phyloP scores from a whole-genome alignment of 1,140 invertebrate species.

The Harpegnathos saltator region DNA sequence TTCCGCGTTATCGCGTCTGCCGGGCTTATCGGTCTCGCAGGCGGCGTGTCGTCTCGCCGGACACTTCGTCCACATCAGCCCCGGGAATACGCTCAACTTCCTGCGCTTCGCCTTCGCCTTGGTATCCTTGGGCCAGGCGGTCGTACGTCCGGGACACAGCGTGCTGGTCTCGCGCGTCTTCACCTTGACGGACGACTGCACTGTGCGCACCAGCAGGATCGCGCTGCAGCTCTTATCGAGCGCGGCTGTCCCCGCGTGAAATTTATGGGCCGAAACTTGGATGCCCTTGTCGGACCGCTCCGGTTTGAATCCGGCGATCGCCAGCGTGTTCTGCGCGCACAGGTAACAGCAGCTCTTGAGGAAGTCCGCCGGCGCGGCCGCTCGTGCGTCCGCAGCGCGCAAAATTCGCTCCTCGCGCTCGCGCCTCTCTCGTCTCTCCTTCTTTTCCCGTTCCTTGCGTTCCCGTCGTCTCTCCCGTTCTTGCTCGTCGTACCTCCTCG shows the following conservation, averaged over 20 bases:
- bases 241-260: neutral
- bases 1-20: constrained; percentile 17
- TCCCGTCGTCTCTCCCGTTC: neutral
- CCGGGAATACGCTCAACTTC: constrained; percentile 31
- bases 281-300: constrained; percentile 35
- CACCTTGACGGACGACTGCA: constrained; percentile 64
- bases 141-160: neutral
- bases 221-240: constrained; percentile 56
- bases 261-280: constrained; percentile 42
- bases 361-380: constrained; percentile 11
- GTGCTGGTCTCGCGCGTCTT: constrained; percentile 54
- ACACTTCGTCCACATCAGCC: constrained; percentile 28
- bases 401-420: neutral
- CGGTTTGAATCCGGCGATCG: constrained; percentile 21
- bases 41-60: constrained; percentile 43
- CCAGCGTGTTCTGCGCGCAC: constrained; percentile 64
- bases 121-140: neutral
- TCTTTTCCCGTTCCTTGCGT: neutral
- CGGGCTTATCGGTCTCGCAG: constrained; percentile 51
- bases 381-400: neutral
- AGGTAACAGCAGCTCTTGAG: constrained; percentile 71
- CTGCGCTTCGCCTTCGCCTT: constrained; percentile 30
- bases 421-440: neutral
- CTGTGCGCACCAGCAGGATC: constrained; percentile 29
- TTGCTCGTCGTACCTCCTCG: neutral